Evolutionary conservation across 2,113 vertebrate genomes (phyloP), one percentile per base, ranked within the genome.

Genomic region (Hemicordylus capensis): DNA sequence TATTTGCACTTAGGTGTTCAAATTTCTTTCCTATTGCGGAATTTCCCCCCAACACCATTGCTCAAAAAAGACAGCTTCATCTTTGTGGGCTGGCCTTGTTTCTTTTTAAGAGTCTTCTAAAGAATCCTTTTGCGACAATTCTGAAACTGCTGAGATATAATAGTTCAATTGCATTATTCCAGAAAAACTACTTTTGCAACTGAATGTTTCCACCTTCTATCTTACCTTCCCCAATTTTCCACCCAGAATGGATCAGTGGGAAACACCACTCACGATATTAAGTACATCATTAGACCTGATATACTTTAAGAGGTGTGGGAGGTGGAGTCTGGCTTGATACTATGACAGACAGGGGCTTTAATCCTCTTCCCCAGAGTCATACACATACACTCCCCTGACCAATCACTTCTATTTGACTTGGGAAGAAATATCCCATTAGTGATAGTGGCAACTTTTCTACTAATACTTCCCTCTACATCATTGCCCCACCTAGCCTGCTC

Each of bases 51-150:
- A 75, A 1, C 0, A 51, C 22, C 17, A 6, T 26, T 42, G 11
- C 28, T 46, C 44, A 46, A 0, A 2, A 22, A 51, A 34, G 74
- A 67, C 8, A 59, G 6, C 15, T 46, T 59, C 81, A 10, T 61
- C 46, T 69, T 31, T 28, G 2, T 12, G 17, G 1, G 7, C 0
- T 22, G 63, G 34, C n/a, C 4, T 39, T 77, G 34, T 64, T 69
- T 14, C 4, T 72, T 82, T 34, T 51, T 34, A 20, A 86, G 37
- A 85, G 70, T 77, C 14, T 75, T 81, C 81, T 51, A 31, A 87
- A 69, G 15, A 15, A 2, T 6, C 14, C 11, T 64, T 46, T 79
- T 39, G 15, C 17, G 56, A n/a, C 4, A 75, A 51, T 75, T 8
- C n/a, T 67, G 12, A 80, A 54, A 67, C 46, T 67, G 54, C 46